phyloP scores from a whole-genome alignment of 2,888 invertebrate genomes.

The Apomyelois bistriatella region DNA sequence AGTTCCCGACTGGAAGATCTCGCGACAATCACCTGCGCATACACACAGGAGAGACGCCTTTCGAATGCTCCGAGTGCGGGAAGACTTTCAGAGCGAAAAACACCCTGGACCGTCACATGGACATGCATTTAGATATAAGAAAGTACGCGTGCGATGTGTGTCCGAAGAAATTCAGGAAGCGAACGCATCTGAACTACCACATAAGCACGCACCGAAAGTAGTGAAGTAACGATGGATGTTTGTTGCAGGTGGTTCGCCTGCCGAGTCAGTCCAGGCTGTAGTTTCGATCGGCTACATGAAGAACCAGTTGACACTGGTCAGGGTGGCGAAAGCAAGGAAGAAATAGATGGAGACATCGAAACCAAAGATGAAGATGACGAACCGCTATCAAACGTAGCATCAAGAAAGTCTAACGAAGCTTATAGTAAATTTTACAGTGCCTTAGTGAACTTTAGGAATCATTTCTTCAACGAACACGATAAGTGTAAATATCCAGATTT shows the following conservation, averaged over 20 bases:
- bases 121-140: slow-evolving; percentile 50
- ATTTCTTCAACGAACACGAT: slow-evolving; percentile 40
- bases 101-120: slow-evolving; percentile 48
- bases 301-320: not conserved
- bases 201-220: slow-evolving; percentile 46
- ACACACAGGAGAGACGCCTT: slow-evolving; percentile 70
- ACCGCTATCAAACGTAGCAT: slow-evolving; percentile 44
- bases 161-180: slow-evolving; percentile 52
- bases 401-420: slow-evolving; percentile 27
- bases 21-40: slow-evolving; percentile 60
- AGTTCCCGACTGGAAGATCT: slow-evolving; percentile 60
- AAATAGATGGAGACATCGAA: not conserved
- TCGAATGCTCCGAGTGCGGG: slow-evolving; percentile 60
- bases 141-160: slow-evolving; percentile 53
- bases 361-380: slow-evolving; percentile 40
- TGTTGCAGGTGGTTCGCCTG: slow-evolving; percentile 54
- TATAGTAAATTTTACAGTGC: slow-evolving; percentile 51
- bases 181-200: slow-evolving; percentile 59
- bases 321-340: not conserved
- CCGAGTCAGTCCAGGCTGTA: slow-evolving; percentile 8
- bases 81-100: slow-evolving; percentile 51
- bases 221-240: slow-evolving; percentile 46
- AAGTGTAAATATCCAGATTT: slow-evolving; percentile 34
- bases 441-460: slow-evolving; percentile 52
- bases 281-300: not conserved